Evolutionary conservation across 2,113 vertebrate species (phyloP), one percentile per base, ranked within the genome.

Genomic region (Poeciliopsis prolifica): DNA sequence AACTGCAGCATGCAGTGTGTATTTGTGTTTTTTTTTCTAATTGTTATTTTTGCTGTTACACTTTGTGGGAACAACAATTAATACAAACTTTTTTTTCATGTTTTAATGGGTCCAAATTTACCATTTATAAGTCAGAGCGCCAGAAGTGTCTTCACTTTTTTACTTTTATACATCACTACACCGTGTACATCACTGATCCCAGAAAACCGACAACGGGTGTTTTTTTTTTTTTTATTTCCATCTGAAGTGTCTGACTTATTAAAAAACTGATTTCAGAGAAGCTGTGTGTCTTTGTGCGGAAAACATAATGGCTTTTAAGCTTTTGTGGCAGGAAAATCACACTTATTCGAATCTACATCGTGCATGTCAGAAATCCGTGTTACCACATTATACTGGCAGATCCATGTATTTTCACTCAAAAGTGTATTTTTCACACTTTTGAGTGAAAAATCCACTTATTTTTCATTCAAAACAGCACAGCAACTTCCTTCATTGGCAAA

Each of bases 201-300:
- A 44, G 19, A 60, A 42, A 44, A 17, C 2, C 12, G 10, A 63
- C 10, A 65, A 29, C 37, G 3, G 5, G 40, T 14, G 4, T 42
- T 29, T 29, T 29, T 29, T 29, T 29, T 29, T 29, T 29, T 29
- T 9, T 77, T 19, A 60, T 73, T 12, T 65, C 51, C 0, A 54
- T 63, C n/a, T 71, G 24, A 28, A 65, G 11, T 30, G 74, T 31
- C 65, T 68, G 65, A 74, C 35, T 30, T 40, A 87, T 83, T 86
- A 81, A 89, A 89, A 29, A 88, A 58, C 14, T 12, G 58, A 29
- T 74, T 68, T 0, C 1, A 44, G 67, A n/a, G 12, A 73, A 74
- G 65, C 2, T 30, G n/a, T n/a, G n/a, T n/a, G n/a, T 7, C 14
- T 30, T 51, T 42, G 64, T 31, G 19, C 1, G 28, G 28, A 54